Conservation (phyloP, 2,888 invertebrate species). For the Pilophorus perplexus region DNA sequence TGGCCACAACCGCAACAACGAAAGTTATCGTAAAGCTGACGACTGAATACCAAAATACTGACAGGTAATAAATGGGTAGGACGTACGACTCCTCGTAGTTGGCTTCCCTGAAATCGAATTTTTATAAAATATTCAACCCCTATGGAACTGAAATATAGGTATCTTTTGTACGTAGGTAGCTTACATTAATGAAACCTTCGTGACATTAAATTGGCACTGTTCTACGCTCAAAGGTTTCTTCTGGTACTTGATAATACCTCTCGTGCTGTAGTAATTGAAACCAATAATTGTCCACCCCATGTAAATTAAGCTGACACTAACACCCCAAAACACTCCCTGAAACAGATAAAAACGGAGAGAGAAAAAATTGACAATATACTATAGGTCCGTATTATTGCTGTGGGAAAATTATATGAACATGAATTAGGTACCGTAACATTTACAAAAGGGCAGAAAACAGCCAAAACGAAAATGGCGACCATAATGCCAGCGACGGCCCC, state of each 20-base stretch:
- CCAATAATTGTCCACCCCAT: slow-evolving; percentile 50
- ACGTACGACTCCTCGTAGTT: slow-evolving; percentile 3
- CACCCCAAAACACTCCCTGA: slow-evolving; percentile 50
- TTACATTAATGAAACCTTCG: neutral
- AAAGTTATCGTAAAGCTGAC: slow-evolving; percentile 22
- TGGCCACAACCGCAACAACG: slow-evolving; percentile 21
- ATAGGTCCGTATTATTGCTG: neutral
- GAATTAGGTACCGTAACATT: slow-evolving; percentile 53
- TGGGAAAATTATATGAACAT: neutral
- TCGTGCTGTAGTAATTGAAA: slow-evolving; percentile 47
- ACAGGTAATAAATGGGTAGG: slow-evolving; percentile 24
- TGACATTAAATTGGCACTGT: slow-evolving; percentile 45
- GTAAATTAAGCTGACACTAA: slow-evolving; percentile 46
- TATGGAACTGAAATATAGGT: no score
- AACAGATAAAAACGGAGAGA: neutral
- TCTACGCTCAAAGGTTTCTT: slow-evolving; percentile 48
- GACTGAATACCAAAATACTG: slow-evolving; percentile 37
- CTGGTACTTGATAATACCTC: slow-evolving; percentile 47
- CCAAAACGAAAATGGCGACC: slow-evolving; percentile 66
- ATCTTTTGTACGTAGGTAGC: no score
- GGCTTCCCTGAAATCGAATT: slow-evolving; percentile 8
- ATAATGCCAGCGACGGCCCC: slow-evolving; percentile 66
- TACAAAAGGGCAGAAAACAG: slow-evolving; percentile 65
- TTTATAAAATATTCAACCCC: no score
- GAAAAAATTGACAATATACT: neutral